phyloP scores from a whole-genome alignment of 2,888 invertebrate genomes.

The Machimus atricapillus region DNA sequence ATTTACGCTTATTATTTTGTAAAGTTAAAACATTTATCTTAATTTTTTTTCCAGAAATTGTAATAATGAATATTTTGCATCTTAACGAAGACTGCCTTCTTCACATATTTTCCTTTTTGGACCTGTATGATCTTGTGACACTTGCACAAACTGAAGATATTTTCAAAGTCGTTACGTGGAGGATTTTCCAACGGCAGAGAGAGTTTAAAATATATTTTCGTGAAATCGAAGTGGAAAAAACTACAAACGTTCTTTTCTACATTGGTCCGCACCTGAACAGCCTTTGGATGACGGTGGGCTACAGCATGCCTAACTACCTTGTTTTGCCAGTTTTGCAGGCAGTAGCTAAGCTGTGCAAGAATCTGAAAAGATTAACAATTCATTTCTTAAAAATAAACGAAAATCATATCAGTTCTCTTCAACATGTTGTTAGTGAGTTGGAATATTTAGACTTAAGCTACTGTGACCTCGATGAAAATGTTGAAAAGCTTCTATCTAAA shows the following conservation, averaged over 20 bases:
- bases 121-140: background rate
- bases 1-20: background rate
- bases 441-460: conserved; percentile 1
- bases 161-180: background rate
- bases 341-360: background rate
- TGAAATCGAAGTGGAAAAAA: conserved; percentile 7
- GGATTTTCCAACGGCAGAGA: background rate
- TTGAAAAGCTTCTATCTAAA: background rate
- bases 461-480: background rate
- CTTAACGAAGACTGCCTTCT: conserved; percentile 8
- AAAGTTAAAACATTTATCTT: background rate
- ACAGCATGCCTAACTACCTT: background rate
- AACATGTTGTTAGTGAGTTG: background rate
- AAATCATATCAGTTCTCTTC: background rate
- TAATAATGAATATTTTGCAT: conserved; percentile 2
- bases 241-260: background rate
- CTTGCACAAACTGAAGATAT: background rate
- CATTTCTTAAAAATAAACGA: background rate
- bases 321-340: background rate
- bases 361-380: background rate
- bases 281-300: background rate
- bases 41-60: background rate
- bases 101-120: conserved; percentile 5
- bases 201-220: background rate
- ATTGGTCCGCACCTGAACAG: background rate